These are phyloP conservation scores for Arctocebus calabarensis DNA, from an alignment of 2,797 vertebrate species.

Conservation along the genomic window DNA sequence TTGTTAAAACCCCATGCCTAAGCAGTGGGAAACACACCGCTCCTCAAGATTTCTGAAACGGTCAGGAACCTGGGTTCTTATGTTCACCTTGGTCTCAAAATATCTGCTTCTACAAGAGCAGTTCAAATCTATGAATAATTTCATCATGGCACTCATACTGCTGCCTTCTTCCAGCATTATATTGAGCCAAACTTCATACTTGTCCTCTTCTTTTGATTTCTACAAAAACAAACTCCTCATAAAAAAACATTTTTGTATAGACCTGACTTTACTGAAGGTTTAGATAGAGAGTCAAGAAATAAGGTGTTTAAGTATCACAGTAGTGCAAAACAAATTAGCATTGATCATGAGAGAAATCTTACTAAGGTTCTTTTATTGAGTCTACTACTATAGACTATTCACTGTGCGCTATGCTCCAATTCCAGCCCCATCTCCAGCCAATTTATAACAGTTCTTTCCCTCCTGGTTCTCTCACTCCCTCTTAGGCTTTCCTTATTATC, in stretches of 20 bases:
- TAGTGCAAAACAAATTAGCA: not conserved
- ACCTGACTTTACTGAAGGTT: not conserved
- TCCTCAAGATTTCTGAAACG: not conserved
- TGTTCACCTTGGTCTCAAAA: not conserved
- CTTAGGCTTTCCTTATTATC: not conserved
- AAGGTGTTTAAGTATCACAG: not conserved
- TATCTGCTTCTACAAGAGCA: not conserved
- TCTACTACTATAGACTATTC: not conserved
- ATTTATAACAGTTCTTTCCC: not conserved
- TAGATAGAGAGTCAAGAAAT: not conserved
- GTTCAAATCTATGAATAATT: not conserved
- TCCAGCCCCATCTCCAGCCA: not conserved
- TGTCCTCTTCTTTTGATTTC: constrained; percentile 24
- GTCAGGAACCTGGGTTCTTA: not conserved
- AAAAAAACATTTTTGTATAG: not conserved
- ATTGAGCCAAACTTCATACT: not conserved
- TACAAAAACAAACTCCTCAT: not conserved
- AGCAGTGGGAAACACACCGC: not conserved
- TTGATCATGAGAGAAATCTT: not conserved
- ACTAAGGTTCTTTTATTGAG: not conserved
- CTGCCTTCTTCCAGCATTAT: not conserved
- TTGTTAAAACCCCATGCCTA: not conserved
- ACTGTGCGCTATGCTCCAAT: not conserved
- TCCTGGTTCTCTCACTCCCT: not conserved
- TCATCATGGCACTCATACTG: not conserved